Conservation (phyloP, 2,113 vertebrate genomes). For the Brachyistius frenatus region DNA sequence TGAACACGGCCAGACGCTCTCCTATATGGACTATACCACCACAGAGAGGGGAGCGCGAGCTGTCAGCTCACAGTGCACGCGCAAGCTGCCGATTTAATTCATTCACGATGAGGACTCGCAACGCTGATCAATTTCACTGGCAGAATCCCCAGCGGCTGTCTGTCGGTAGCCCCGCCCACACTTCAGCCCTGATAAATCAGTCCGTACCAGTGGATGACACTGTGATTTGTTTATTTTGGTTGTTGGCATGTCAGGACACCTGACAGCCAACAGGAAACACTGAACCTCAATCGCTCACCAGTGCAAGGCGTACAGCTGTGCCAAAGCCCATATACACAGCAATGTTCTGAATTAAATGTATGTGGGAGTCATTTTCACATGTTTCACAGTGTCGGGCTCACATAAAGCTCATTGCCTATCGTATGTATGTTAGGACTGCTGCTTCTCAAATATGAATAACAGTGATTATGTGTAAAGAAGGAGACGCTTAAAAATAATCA, state of each 20-base stretch:
- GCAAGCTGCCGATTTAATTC: slow-evolving; percentile 25
- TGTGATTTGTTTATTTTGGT: slow-evolving; percentile 8
- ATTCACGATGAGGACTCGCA: not conserved
- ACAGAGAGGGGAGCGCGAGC: slow-evolving; percentile 41
- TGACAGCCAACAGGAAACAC: not conserved
- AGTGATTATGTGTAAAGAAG: no score
- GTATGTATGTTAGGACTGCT: not conserved
- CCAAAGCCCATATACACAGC: no score
- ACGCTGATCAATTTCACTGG: not conserved
- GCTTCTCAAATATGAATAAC: not conserved
- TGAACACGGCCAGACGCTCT: slow-evolving; percentile 11
- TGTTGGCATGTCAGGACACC: not conserved
- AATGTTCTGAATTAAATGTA: no score
- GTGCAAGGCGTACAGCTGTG: not conserved
- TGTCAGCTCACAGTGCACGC: slow-evolving; percentile 34
- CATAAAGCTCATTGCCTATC: no score
- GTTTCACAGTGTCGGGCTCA: no score
- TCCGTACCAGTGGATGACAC: no score
- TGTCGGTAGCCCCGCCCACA: not conserved
- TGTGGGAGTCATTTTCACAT: no score
- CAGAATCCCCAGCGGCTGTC: not conserved
- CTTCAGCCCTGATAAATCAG: not conserved
- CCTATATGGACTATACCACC: slow-evolving; percentile 58
- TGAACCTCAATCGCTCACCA: slow-evolving; percentile 9
- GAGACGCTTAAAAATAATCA: no score